phyloP scores from a whole-genome alignment of 2,113 vertebrate genomes.

The Morone saxatilis region DNA sequence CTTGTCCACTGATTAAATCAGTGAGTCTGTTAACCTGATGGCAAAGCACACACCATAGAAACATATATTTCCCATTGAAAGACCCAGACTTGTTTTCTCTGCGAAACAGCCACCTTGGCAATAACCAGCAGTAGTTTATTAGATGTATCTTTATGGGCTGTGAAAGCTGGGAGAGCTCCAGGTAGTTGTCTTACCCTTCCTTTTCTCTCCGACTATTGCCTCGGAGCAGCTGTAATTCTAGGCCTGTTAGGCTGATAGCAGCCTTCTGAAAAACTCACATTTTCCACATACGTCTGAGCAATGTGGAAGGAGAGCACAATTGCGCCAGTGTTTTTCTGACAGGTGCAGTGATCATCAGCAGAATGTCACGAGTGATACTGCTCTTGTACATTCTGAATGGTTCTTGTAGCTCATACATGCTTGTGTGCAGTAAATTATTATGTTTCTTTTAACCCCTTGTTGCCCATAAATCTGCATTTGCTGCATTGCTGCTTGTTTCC shows the following conservation, averaged over 20 bases:
- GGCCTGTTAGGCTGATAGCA: conserved; percentile 62
- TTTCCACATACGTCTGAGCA: conserved; percentile 25
- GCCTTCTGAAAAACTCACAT: conserved; percentile 42
- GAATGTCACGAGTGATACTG: neutral
- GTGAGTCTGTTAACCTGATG: conserved; percentile 48
- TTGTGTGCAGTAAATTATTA: neutral
- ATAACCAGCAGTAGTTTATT: conserved; percentile 74
- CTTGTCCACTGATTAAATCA: conserved; percentile 58
- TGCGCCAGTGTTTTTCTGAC: neutral
- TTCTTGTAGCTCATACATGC: neutral
- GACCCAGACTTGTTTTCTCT: conserved; percentile 52
- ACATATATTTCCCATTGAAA: conserved; percentile 54
- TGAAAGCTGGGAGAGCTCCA: conserved; percentile 62
- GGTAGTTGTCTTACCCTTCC: conserved; percentile 55
- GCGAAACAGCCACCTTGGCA: conserved; percentile 61
- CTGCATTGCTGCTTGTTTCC: no score
- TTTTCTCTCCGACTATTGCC: conserved; percentile 50
- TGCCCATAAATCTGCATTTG: neutral
- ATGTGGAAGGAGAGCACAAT: neutral
- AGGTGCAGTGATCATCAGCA: neutral
- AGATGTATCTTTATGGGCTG: conserved; percentile 75
- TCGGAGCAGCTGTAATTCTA: conserved; percentile 63
- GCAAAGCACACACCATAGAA: conserved; percentile 39
- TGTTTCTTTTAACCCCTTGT: neutral
- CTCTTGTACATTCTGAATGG: neutral